Evolutionary conservation across 1,140 invertebrate species (phyloP).

Genomic region (Trichoplusia ni): DNA sequence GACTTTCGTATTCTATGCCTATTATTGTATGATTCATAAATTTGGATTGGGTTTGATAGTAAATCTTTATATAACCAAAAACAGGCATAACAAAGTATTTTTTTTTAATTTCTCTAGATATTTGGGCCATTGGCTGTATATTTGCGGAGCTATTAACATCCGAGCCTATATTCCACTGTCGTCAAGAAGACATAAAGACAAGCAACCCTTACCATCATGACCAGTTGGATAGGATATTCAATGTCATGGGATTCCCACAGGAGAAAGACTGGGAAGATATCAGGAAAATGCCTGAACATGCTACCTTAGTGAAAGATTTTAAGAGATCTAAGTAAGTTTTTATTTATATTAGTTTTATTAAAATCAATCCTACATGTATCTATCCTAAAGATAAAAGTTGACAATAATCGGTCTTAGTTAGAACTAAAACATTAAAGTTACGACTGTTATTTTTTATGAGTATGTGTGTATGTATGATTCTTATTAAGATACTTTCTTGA

Average conservation of each 20-base stretch:
- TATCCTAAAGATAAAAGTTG: too few relatives aligned
- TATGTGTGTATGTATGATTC: too few relatives aligned
- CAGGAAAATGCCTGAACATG: constrained; percentile 99
- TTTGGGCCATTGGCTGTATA: constrained; percentile 99
- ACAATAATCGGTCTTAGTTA: too few relatives aligned
- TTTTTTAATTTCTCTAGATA: constrained; percentile 86
- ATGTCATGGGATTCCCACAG: constrained; percentile 99
- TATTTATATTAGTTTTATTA: neutral
- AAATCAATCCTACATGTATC: too few relatives aligned
- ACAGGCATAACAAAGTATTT: too few relatives aligned
- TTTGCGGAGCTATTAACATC: constrained; percentile 98
- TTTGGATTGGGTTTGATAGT: too few relatives aligned
- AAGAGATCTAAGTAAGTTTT: constrained; percentile 94
- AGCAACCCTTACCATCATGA: constrained; percentile 99
- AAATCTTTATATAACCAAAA: too few relatives aligned
- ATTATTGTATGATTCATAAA: too few relatives aligned
- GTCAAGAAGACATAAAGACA: constrained; percentile 99
- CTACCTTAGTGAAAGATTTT: constrained; percentile 97
- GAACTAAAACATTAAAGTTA: too few relatives aligned
- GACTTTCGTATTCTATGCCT: too few relatives aligned
- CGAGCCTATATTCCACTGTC: constrained; percentile 99
- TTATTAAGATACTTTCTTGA: too few relatives aligned
- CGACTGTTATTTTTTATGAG: too few relatives aligned
- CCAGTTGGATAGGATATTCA: constrained; percentile 99
- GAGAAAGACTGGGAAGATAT: constrained; percentile 99